Evolutionary conservation across 2,113 vertebrate species (phyloP).

Genomic region (Spheniscus mendiculus): DNA sequence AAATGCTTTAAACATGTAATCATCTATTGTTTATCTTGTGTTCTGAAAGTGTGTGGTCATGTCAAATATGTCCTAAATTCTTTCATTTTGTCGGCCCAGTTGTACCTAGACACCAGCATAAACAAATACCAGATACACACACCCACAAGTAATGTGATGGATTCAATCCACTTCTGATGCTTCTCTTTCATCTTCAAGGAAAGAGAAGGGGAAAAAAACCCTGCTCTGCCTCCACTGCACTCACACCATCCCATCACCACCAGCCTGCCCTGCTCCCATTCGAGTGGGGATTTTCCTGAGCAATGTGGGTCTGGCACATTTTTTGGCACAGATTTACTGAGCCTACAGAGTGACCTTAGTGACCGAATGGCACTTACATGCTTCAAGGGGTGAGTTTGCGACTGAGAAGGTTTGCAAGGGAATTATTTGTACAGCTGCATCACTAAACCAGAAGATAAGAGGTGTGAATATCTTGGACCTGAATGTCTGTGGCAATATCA

Average conservation of each 20-base stretch:
- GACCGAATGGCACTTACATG: rapidly evolving
- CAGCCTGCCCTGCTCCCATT: background rate
- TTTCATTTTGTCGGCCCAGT: background rate
- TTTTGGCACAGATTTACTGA: background rate
- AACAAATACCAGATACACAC: background rate
- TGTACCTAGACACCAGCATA: background rate
- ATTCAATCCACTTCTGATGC: background rate
- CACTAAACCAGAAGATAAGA: background rate
- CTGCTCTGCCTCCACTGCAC: background rate
- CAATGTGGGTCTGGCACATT: background rate
- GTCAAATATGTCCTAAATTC: slow-evolving; percentile 16
- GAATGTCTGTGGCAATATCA: rapidly evolving
- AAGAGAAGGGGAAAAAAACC: background rate
- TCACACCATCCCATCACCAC: background rate
- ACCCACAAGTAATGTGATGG: background rate
- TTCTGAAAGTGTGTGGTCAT: background rate
- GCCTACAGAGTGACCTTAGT: background rate
- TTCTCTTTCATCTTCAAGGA: background rate
- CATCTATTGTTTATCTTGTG: slow-evolving; percentile 27
- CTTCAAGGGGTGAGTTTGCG: background rate
- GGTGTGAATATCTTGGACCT: background rate
- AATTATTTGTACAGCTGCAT: background rate
- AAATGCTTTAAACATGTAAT: slow-evolving; percentile 17
- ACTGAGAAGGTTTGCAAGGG: background rate
- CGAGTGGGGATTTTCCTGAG: background rate